Conservation (phyloP, 2,113 vertebrate genomes). For the Cygnus atratus region DNA sequence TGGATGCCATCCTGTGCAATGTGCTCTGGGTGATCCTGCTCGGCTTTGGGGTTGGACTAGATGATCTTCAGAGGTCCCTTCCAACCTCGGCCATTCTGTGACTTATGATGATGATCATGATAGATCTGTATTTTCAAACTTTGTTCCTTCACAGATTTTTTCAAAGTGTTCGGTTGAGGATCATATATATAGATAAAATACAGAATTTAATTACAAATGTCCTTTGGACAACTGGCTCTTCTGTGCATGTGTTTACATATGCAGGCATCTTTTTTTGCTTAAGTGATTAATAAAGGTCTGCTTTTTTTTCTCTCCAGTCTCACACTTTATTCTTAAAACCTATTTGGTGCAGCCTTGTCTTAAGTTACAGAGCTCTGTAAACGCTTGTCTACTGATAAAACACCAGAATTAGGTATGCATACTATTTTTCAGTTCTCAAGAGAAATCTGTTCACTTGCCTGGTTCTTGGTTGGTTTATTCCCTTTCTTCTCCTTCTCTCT, state of each 20-base stretch:
- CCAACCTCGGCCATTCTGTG: too few relatives aligned
- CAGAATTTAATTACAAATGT: not conserved
- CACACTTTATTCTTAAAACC: not conserved
- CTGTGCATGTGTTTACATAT: not conserved
- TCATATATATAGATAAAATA: not conserved
- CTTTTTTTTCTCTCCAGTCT: not conserved
- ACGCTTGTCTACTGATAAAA: not conserved
- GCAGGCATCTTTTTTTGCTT: not conserved
- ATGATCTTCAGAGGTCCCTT: too few relatives aligned
- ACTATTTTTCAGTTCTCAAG: not conserved
- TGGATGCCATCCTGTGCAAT: too few relatives aligned
- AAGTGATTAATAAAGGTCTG: not conserved
- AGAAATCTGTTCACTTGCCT: not conserved
- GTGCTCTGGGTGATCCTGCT: too few relatives aligned
- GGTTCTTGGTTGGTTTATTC: not conserved
- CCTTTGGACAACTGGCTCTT: not conserved
- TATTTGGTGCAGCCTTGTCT: not conserved
- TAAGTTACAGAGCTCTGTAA: not conserved
- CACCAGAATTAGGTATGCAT: not conserved
- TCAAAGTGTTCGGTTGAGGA: not conserved
- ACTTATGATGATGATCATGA: not conserved
- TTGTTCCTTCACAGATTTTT: not conserved
- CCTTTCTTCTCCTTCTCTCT: not conserved
- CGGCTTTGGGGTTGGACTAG: too few relatives aligned
- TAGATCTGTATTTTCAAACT: not conserved